Conservation (phyloP, 2,888 invertebrate genomes). For the Neocrepidodera transversa region DNA sequence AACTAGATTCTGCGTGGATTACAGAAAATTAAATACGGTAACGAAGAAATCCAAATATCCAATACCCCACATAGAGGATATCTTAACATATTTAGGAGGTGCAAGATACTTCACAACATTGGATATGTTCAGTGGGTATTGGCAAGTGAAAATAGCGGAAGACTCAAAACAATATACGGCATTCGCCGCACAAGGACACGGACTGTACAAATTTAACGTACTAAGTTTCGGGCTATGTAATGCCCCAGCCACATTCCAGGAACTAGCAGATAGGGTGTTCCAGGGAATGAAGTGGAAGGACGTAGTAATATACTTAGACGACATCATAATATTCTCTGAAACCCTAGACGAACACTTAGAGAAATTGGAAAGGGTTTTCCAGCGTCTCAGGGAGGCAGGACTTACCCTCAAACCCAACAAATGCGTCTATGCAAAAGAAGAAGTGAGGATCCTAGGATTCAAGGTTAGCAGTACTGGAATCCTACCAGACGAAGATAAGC, state of each 20-base stretch:
- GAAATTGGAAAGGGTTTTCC: constrained; percentile 24
- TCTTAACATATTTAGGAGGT: no score
- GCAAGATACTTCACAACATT: no score
- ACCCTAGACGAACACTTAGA: constrained; percentile 36
- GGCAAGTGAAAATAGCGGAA: no score
- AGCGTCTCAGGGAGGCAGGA: constrained; percentile 22
- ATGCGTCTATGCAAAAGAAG: constrained; percentile 26
- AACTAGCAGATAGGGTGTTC: constrained; percentile 37
- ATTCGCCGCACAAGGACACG: no score
- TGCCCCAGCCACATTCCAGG: constrained; percentile 41
- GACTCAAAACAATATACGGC: no score
- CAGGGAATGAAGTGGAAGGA: constrained; percentile 36
- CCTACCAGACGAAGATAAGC: constrained; percentile 24
- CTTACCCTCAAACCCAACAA: constrained; percentile 31
- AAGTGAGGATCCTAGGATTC: constrained; percentile 27
- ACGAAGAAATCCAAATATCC: no score
- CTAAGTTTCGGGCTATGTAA: constrained; percentile 44
- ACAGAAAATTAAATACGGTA: no score
- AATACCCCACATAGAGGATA: no score
- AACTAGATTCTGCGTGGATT: no score
- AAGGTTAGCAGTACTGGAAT: constrained; percentile 20
- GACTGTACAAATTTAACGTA: no score
- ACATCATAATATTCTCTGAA: constrained; percentile 38
- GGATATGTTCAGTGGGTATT: no score
- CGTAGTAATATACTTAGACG: constrained; percentile 39